Base-by-base conservation (phyloP, 2,888 invertebrate species). In the Caenorhabditis angaria region DNA sequence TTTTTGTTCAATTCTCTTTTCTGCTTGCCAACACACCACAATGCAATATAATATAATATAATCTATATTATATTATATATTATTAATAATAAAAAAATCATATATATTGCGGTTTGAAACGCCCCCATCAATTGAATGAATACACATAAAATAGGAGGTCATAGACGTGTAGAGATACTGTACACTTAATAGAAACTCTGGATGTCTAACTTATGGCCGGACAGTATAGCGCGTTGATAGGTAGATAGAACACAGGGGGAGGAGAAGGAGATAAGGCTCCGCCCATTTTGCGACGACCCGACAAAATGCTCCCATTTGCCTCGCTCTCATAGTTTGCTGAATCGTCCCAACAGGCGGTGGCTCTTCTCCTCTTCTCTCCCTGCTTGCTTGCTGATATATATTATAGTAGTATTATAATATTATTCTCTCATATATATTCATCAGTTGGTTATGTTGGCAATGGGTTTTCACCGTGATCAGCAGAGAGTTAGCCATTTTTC, bases 391-490 rank as follows among this genome's bases (percentile, higher is more conserved):
- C 25, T 20, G 28, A 53, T 56, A 28, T 27, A 56, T 57, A 20
- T 47, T n/a, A 57, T 57, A 57, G 51, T 41, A 22, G 29, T 61
- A 57, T 51, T 22, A 50, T 24, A 50, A 54, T 27, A 54, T 25
- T 25, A 25, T n/a, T 3, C 6, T 22, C 18, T 25, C 18, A 28
- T 29, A 1, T 56, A 1, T 54, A 10, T n/a, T n/a, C n/a, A n/a
- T n/a, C n/a, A n/a, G n/a, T n/a, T 27, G 14, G 60, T 67, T 67
- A 50, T 54, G 8, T 18, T 60, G 64, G 66, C 74, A 50, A 72
- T 69, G 75, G 82, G 82, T 79, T 80, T 79, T 82, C 82, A 50
- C 78, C 70, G 65, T 78, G 82, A 76, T 82, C 82, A 80, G 76
- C 77, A 80, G 80, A 80, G 61, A 18, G 41, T 61, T 28, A 14